phyloP scores from a whole-genome alignment of 2,888 invertebrate genomes.

The Dromius quadrimaculatus region DNA sequence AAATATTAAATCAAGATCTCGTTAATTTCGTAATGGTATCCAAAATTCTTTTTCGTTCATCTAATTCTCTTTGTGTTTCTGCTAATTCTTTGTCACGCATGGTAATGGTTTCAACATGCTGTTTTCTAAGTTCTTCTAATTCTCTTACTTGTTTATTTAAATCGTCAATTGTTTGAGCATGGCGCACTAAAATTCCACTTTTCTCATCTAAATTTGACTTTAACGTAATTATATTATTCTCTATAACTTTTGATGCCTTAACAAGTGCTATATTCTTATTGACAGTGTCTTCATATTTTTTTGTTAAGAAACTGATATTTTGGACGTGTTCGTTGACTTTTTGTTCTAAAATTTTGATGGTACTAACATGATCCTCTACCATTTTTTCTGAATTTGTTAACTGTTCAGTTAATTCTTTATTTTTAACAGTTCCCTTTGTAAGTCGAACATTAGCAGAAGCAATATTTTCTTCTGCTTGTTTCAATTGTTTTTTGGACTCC shows the following conservation, averaged over 20 bases:
- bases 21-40: conserved; percentile 63
- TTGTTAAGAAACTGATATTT: conserved; percentile 29
- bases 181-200: background rate
- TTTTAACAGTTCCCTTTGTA: conserved; percentile 39
- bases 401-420: conserved; percentile 28
- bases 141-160: conserved; percentile 59
- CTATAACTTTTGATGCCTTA: conserved; percentile 38
- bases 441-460: conserved; percentile 3
- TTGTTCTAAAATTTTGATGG: conserved; percentile 25
- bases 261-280: conserved; percentile 47
- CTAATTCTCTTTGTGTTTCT: conserved; percentile 59
- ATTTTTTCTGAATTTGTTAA: conserved; percentile 19
- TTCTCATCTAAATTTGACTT: conserved; percentile 29
- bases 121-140: conserved; percentile 58
- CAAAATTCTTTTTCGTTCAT: conserved; percentile 59
- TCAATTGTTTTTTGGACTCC: conserved; percentile 62
- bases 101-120: conserved; percentile 55
- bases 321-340: conserved; percentile 30
- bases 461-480: conserved; percentile 57
- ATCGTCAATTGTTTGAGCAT: conserved; percentile 10
- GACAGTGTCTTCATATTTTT: conserved; percentile 44
- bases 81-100: conserved; percentile 58
- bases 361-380: background rate
- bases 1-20: conserved; percentile 54
- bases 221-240: conserved; percentile 21